Evolutionary conservation across 1,140 invertebrate genomes (phyloP), one percentile per base, ranked within the genome.

Genomic region (Magallana ariakensis): DNA sequence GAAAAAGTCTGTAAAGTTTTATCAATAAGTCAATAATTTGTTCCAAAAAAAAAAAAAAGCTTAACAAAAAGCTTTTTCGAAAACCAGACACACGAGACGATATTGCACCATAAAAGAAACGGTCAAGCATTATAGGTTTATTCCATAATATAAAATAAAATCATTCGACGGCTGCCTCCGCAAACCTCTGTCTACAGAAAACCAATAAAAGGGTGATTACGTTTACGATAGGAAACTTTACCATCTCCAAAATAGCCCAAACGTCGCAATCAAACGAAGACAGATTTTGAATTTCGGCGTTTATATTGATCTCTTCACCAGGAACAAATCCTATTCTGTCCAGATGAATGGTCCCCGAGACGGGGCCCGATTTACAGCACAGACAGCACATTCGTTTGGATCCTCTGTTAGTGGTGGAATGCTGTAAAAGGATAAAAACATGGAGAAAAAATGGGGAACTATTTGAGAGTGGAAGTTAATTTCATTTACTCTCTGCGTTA

Each of bases 361-460:
- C 87, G 56, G 92, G 92, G 53, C 92, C 92, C 16, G 92, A 92
- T 13, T 85, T 56, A 89, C 92, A 94, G 75, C 93, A 94, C 16
- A 91, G 87, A 84, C 93, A 94, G 80, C 92, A 94, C 82, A 94
- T 75, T 33, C 53, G 75, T 19, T 80, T 85, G 60, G 46, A 15
- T 10, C 46, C 19, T 13, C 19, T 53, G 26, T 80, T 85, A 15
- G 11, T 56, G 16, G 54, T 84, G 56, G 56, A 22, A 33, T 33
- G 16, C 33, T 84, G 56, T 62, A 15, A 66, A 15, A 66, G 33
- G 16, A 84, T 75, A 75, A 75, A 70, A 75, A 26, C 33, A 46
- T 46, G 33, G 33, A 46, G 33, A 13, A 75, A 75, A 70, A 26
- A 26, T 13, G 11, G 22, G 22, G 33, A 62, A 16, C 5, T 16